These are phyloP conservation scores for Platygyra sinensis DNA, from an alignment of 64 coral and sea anemone species.

Conservation along the genomic window DNA sequence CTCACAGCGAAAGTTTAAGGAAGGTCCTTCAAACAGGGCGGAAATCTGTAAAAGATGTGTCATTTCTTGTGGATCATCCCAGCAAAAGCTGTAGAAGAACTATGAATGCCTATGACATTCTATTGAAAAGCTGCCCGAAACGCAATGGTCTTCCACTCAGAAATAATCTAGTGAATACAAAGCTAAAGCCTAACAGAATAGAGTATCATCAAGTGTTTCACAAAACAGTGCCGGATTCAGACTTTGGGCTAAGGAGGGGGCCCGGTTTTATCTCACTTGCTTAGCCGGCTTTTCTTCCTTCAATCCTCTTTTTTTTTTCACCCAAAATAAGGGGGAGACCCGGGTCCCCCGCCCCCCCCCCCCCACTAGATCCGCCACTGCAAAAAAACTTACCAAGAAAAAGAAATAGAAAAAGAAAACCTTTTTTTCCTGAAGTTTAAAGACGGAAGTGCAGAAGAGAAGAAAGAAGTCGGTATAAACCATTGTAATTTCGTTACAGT, in stretches of 20 bases:
- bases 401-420: slow-evolving; percentile 42
- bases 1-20: slow-evolving; percentile 1
- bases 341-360: too few relatives aligned
- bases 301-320: too few relatives aligned
- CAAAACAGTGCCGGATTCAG: too few relatives aligned
- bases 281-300: too few relatives aligned
- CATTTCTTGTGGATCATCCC: slow-evolving; percentile 19
- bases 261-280: too few relatives aligned
- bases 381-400: slow-evolving; percentile 47
- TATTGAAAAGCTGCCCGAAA: slow-evolving; percentile 4
- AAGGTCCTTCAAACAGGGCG: slow-evolving; percentile 47
- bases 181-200: slow-evolving; percentile 33
- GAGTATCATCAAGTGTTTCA: slow-evolving; percentile 71
- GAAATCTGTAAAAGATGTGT: slow-evolving; percentile 25
- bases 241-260: too few relatives aligned
- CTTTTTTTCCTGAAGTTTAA: background rate
- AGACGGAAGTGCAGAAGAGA: too few relatives aligned
- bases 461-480: background rate
- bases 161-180: slow-evolving; percentile 59
- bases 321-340: too few relatives aligned
- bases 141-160: slow-evolving; percentile 62
- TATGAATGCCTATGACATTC: background rate
- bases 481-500: too few relatives aligned
- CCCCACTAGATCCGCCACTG: too few relatives aligned
- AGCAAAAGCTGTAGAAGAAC: slow-evolving; percentile 23